Percentiles rank a stretch among this genome's conserved stretches.
phyloP scores from a whole-genome alignment of 2,888 invertebrate species.

The Hofmannophila pseudospretella region DNA sequence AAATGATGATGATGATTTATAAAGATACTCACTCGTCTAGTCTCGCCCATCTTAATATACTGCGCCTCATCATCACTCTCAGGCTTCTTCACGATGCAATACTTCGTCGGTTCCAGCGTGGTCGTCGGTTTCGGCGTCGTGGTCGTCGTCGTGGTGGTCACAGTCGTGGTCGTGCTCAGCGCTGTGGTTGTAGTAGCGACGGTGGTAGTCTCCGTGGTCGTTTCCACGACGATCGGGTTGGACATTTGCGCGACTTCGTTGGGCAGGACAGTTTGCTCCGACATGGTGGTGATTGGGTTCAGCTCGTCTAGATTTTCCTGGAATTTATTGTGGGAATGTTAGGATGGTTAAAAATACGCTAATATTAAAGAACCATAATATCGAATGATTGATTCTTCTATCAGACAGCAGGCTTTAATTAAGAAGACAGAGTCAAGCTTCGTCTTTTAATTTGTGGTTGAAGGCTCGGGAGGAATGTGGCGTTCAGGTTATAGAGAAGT shows the following conservation, averaged over 20 bases:
- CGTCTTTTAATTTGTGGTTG: no score
- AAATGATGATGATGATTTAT: no score
- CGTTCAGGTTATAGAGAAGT: no score
- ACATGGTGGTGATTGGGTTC: constrained; percentile 64
- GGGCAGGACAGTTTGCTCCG: constrained; percentile 61
- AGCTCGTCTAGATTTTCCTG: constrained; percentile 56
- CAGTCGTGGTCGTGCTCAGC: constrained; percentile 39
- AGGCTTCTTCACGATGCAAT: constrained; percentile 90
- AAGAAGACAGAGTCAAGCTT: no score
- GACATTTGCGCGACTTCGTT: constrained; percentile 64
- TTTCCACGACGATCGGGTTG: constrained; percentile 55
- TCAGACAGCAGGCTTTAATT: no score
- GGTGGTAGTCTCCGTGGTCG: constrained; percentile 45
- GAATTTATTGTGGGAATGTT: constrained; percentile 7
- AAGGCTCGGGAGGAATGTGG: no score
- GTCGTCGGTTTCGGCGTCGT: constrained; percentile 74
- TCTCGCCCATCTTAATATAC: constrained; percentile 90
- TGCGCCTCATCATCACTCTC: constrained; percentile 86
- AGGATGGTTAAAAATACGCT: no score
- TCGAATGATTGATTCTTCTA: no score
- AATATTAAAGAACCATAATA: not conserved
- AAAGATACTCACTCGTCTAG: constrained; percentile 87
- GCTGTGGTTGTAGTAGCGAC: constrained; percentile 36
- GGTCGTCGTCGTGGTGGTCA: constrained; percentile 63
- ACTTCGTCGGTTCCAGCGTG: constrained; percentile 79